Evolutionary conservation across 1,140 invertebrate genomes (phyloP).

Genomic region (Arion vulgaris): DNA sequence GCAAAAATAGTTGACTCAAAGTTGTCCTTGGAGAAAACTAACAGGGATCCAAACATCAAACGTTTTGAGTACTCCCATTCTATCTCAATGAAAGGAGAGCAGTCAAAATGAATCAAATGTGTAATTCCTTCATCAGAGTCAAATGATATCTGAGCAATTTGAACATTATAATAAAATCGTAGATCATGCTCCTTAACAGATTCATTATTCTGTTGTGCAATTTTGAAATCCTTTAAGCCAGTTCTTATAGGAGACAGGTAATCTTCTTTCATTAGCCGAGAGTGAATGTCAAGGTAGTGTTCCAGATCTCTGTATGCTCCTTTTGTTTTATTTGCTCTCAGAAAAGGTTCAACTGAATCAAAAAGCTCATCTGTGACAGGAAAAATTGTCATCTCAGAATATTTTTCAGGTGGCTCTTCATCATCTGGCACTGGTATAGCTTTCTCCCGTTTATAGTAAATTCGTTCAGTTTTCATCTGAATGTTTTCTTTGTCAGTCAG

Average conservation of each 20-base stretch:
- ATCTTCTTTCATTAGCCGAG: slow-evolving; percentile 83
- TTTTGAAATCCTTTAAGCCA: slow-evolving; percentile 64
- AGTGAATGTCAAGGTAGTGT: slow-evolving; percentile 86
- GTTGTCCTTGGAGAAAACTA: slow-evolving; percentile 80
- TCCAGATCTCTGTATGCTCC: slow-evolving; percentile 76
- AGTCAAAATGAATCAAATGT: slow-evolving; percentile 53
- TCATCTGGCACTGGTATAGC: slow-evolving; percentile 18
- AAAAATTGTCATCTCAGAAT: slow-evolving; percentile 10
- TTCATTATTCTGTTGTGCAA: slow-evolving; percentile 12
- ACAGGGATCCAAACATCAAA: slow-evolving; percentile 80
- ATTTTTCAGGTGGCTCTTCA: slow-evolving; percentile 23
- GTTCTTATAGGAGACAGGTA: slow-evolving; percentile 70
- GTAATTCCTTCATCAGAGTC: slow-evolving; percentile 53
- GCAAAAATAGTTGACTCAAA: slow-evolving; percentile 80
- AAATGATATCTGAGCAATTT: slow-evolving; percentile 53
- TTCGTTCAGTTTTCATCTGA: not conserved
- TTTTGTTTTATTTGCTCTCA: slow-evolving; percentile 77
- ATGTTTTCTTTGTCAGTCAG: not conserved
- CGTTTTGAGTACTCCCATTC: slow-evolving; percentile 73
- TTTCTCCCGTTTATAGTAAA: not conserved
- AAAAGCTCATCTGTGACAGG: slow-evolving; percentile 29
- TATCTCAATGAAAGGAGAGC: slow-evolving; percentile 42
- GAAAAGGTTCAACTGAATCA: slow-evolving; percentile 48
- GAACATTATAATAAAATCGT: slow-evolving; percentile 53
- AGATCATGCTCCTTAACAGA: slow-evolving; percentile 45